Evolutionary conservation across 2,113 vertebrate species (phyloP).

Genomic region (Labrus mixtus): DNA sequence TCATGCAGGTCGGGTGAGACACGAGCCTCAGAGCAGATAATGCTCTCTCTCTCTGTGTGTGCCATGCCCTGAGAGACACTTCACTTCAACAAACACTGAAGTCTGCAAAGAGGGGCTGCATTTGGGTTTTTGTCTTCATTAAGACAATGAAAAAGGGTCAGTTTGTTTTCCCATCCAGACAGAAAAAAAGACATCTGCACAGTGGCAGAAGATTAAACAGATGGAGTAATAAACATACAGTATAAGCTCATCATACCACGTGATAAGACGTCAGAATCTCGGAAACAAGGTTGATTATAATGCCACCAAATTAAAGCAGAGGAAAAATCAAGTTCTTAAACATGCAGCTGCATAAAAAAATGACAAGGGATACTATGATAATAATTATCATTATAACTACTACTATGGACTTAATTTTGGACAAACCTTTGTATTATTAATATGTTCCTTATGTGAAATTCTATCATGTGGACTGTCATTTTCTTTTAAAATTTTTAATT

Average conservation of each 20-base stretch:
- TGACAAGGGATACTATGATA: too few species aligned
- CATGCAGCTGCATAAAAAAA: too few species aligned
- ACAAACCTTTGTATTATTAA: too few species aligned
- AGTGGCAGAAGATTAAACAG: neutral
- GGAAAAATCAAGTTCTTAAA: too few species aligned
- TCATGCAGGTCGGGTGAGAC: conserved; percentile 55
- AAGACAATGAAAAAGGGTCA: neutral
- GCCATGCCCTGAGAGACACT: conserved; percentile 39
- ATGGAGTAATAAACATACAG: neutral
- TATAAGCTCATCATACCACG: neutral
- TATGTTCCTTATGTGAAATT: too few species aligned
- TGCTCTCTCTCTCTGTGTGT: conserved; percentile 49
- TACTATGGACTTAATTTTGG: too few species aligned
- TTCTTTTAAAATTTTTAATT: too few species aligned
- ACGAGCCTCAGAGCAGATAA: conserved; percentile 54
- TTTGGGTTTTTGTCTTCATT: conserved; percentile 19
- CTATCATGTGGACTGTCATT: too few species aligned
- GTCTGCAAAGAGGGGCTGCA: neutral
- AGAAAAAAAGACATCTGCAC: neutral
- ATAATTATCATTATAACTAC: too few species aligned
- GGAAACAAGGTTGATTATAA: too few species aligned
- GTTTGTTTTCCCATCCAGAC: neutral
- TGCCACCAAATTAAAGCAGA: too few species aligned
- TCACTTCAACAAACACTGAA: conserved; percentile 25
- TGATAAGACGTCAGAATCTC: too few species aligned